A percentile compares a stretch with the other conserved stretches of the same genome.
phyloP scores from a whole-genome alignment of 2,797 vertebrate genomes.

The Cuniculus paca region DNA sequence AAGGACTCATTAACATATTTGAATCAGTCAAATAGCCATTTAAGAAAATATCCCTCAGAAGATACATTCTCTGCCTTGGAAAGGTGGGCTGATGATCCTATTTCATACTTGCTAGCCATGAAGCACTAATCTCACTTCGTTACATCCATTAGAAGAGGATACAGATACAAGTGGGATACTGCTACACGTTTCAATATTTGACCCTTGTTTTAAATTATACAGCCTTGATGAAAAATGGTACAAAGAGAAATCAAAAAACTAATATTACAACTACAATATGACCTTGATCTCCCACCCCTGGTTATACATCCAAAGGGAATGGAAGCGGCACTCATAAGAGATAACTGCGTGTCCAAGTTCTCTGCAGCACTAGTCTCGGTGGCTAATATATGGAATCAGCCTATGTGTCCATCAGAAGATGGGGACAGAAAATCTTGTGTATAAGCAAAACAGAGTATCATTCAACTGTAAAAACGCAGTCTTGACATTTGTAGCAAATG shows the following conservation, averaged over 20 bases:
- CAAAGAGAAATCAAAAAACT: background rate
- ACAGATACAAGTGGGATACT: background rate
- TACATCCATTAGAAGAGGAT: background rate
- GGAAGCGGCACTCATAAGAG: background rate
- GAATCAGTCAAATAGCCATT: background rate
- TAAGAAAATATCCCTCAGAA: constrained; percentile 6
- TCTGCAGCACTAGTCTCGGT: background rate
- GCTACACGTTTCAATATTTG: background rate
- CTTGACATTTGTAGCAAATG: background rate
- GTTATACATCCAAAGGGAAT: background rate
- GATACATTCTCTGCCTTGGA: background rate
- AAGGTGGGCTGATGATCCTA: background rate
- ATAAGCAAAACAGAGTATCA: background rate
- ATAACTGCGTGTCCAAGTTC: background rate
- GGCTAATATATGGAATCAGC: background rate
- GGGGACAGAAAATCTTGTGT: background rate
- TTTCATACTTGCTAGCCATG: background rate
- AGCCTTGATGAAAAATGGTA: background rate
- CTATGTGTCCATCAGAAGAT: background rate
- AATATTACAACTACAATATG: background rate
- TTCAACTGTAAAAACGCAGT: background rate
- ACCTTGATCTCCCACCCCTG: background rate
- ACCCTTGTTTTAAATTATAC: background rate
- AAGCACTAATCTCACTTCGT: background rate
- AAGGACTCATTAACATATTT: background rate